Evolutionary conservation across 2,113 vertebrate species (phyloP).

Genomic region (Spheniscus mendiculus): DNA sequence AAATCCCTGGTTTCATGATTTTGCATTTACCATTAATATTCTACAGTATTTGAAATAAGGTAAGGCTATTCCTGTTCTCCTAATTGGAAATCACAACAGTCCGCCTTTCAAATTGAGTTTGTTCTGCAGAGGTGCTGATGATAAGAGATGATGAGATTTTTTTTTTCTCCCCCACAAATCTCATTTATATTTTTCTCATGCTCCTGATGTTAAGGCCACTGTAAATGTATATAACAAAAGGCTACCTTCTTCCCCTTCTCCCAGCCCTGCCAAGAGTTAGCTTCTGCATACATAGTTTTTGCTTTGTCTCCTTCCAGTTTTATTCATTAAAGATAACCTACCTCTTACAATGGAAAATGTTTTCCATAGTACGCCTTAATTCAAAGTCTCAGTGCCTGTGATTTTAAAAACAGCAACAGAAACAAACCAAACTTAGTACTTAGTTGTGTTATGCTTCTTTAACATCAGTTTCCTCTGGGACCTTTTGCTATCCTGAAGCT

Average conservation of each 20-base stretch:
- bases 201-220: not conserved
- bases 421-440: not conserved
- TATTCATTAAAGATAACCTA: not conserved
- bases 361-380: not conserved
- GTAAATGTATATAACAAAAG: not conserved
- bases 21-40: not conserved
- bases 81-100: not conserved
- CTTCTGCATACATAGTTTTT: not conserved
- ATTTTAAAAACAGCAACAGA: not conserved
- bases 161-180: not conserved
- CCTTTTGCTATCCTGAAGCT: not conserved
- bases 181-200: not conserved
- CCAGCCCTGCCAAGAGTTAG: not conserved
- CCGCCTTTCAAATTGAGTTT: not conserved
- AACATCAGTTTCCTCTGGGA: not conserved
- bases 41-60: not conserved
- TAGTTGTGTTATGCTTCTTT: not conserved
- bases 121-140: not conserved
- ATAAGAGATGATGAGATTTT: not conserved
- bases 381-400: not conserved
- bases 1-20: not conserved
- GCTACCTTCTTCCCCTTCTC: not conserved
- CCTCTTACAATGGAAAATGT: too few relatives aligned
- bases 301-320: not conserved
- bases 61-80: not conserved